Conservation (phyloP, 1,140 invertebrate species). For the Drosophila neocordata region DNA sequence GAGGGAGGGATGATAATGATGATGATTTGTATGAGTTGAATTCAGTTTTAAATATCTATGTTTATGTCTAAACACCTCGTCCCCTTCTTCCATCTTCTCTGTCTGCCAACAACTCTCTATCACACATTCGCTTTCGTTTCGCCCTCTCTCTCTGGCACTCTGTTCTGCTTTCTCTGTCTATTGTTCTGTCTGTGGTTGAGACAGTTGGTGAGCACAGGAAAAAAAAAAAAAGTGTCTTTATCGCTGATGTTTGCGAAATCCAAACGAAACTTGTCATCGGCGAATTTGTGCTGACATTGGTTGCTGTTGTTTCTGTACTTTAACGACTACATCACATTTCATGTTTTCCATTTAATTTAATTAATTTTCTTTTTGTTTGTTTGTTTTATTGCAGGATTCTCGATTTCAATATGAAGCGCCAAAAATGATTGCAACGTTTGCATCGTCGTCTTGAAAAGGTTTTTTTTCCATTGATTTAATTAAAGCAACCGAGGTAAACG, state of each 20-base stretch:
- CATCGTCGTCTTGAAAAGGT: slow-evolving; percentile 75
- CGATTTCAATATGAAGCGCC: slow-evolving; percentile 80
- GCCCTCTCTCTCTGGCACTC: background rate
- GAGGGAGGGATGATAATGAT: background rate
- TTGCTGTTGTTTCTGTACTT: slow-evolving; percentile 32
- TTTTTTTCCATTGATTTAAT: slow-evolving; percentile 76
- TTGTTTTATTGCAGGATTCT: slow-evolving; percentile 64
- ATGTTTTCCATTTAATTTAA: slow-evolving; percentile 79
- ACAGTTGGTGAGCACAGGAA: background rate
- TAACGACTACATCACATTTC: slow-evolving; percentile 67
- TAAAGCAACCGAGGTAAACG: slow-evolving; percentile 60
- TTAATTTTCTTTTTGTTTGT: slow-evolving; percentile 34
- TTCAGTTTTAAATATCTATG: slow-evolving; percentile 67
- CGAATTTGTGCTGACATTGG: slow-evolving; percentile 70
- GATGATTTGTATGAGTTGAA: slow-evolving; percentile 22
- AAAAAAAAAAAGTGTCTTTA: slow-evolving; percentile 65
- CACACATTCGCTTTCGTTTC: background rate
- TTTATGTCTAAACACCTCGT: slow-evolving; percentile 34
- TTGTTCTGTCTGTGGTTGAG: background rate
- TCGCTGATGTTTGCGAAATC: slow-evolving; percentile 75
- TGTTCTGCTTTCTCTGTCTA: background rate
- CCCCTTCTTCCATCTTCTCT: background rate
- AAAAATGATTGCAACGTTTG: slow-evolving; percentile 77
- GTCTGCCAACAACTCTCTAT: background rate
- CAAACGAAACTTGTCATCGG: slow-evolving; percentile 78